Evolutionary conservation across 2,113 vertebrate species (phyloP).

Genomic region (Clarias batrachus): DNA sequence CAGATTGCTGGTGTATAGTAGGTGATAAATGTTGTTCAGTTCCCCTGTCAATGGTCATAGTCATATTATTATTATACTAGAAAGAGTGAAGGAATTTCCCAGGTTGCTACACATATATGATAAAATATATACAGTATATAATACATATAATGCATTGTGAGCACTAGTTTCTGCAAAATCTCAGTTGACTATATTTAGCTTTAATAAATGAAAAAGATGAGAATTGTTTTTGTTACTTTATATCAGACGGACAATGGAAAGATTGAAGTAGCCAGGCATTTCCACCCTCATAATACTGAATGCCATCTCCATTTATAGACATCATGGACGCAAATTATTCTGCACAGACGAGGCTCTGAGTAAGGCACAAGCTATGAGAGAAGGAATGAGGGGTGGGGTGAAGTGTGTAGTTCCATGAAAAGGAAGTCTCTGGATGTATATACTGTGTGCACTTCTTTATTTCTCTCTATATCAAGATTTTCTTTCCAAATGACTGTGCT

Average conservation of each 20-base stretch:
- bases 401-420: not conserved
- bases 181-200: not conserved
- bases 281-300: slow-evolving; percentile 49
- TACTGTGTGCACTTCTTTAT: too few relatives aligned
- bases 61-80: not conserved
- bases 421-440: not conserved
- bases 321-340: slow-evolving; percentile 41
- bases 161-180: not conserved
- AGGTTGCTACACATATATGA: not conserved
- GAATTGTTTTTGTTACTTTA: not conserved
- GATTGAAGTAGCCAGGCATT: slow-evolving; percentile 32
- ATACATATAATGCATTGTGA: not conserved
- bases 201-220: not conserved
- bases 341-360: slow-evolving; percentile 41
- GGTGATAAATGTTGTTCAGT: not conserved
- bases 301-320: slow-evolving; percentile 66
- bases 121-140: not conserved
- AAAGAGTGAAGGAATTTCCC: not conserved
- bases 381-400: not conserved
- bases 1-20: too few relatives aligned
- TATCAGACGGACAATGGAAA: not conserved
- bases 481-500: not conserved
- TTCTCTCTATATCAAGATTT: not conserved
- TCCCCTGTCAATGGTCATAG: not conserved
- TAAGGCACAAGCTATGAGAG: slow-evolving; percentile 42